Evolutionary conservation across 2,888 invertebrate species (phyloP), one percentile per base, ranked within the genome.

Genomic region (Chymomyza procnemis): DNA sequence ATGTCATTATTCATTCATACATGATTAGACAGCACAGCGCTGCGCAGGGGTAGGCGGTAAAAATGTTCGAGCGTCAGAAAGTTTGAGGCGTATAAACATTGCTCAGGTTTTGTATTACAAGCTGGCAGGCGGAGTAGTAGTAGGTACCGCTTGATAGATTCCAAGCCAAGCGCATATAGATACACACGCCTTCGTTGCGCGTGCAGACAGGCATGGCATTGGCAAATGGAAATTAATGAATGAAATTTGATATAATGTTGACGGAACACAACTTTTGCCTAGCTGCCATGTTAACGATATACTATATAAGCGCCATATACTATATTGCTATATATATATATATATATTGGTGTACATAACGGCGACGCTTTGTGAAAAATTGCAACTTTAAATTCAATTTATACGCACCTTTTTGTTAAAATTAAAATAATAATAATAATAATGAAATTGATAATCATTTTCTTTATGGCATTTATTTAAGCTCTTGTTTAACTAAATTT

Each of bases 1-100:
- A 80, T 77, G 83, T 86, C 87, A 87, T 87, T 87, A 87, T 83
- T 87, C 86, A 87, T 87, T 87, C 79, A 87, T 86, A 81, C 86
- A 85, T 87, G 87, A 87, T 86, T 87, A 80, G 83, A 80, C 80
- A 75, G 69, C 69, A 62, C 61, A 71, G 67, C 54, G 67, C 61
- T 69, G 67, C 54, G 67, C 61, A 60, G 54, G 67, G 16, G 65
- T 65, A 71, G 71, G 61, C 63, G 63, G 66, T 64, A 62, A 61
- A 60, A 55, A 65, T 57, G 22, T 60, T 18, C 6, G 34, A 2
- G 1, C 34, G 52, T 59, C 69, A 69, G 64, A 61, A 18, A 21
- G 50, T 41, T 41, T 4, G 22, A 18, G 66, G 73, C 74, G 69
- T 54, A 59, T 47, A 75, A 79, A 62, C 69, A 73, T 62, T 71